Evolutionary conservation across 2,797 vertebrate species (phyloP), one percentile per base, ranked within the genome.

Genomic region (Amphiprion clarkii): DNA sequence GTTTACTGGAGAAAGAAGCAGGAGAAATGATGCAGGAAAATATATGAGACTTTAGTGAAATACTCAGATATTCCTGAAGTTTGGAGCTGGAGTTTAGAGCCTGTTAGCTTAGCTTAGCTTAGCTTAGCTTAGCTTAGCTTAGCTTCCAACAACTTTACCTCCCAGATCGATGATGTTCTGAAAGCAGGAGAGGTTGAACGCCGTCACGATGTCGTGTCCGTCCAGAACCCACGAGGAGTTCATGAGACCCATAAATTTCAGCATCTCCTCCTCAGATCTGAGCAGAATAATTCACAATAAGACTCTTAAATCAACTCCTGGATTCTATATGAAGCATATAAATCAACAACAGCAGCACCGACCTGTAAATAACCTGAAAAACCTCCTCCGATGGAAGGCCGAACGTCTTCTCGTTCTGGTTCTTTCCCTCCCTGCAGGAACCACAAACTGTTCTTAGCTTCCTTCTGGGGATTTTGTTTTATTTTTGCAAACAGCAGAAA

Each of bases 241-340:
- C 95, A 95, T 95, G 79, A 95, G 71, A 56, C 92, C 86, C 94
- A 95, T 94, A 68, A 95, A 95, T 19, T 94, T 95, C 63, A 94
- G 77, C 93, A 89, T 95, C 88, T 95, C 93, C 67, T 95, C 93
- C 55, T 95, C 94, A 0, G 94, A 95, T 29, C 95, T 95, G 82
- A 4, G 29, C 0, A 19, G 6, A 0, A 0, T 2, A 3, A 13
- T 61, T 51, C 16, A 59, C 3, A 6, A 16, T 62, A 21, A 62
- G 29, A 60, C 19, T 23, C 14, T 19, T 0, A 5, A 2, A 40
- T 8, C 33, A 5, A 51, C 10, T 5, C 7, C 21, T 17, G 2
- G 23, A 27, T 19, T 6, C 21, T 0, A 59, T 0, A 8, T 2
- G 1, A 23, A 29, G 6, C 6, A 40, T 4, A 10, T 7, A 16